Evolutionary conservation across 2,888 invertebrate genomes (phyloP).

Genomic region (Leptinotarsa peninsularis): DNA sequence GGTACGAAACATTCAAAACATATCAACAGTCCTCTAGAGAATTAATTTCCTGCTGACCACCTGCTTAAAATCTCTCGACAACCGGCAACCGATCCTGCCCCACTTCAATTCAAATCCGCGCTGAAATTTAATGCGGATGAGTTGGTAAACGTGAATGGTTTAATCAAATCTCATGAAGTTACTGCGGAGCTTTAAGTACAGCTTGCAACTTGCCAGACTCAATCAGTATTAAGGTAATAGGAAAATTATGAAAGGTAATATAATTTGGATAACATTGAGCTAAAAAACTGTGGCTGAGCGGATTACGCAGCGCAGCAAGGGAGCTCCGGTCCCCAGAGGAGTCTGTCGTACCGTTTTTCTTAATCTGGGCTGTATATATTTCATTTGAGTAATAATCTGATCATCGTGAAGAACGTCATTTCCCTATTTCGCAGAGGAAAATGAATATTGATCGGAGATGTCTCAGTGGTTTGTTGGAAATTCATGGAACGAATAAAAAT

Average conservation of each 20-base stretch:
- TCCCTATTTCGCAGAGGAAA: background rate
- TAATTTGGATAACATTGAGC: constrained; percentile 58
- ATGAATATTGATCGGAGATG: constrained; percentile 4
- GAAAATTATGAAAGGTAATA: constrained; percentile 55
- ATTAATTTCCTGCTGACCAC: constrained; percentile 5
- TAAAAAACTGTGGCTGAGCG: constrained; percentile 59
- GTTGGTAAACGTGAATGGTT: constrained; percentile 13
- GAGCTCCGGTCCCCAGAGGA: constrained; percentile 53
- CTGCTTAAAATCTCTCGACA: background rate
- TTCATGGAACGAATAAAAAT: background rate
- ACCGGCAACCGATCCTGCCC: background rate
- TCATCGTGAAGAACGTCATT: constrained; percentile 16
- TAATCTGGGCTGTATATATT: constrained; percentile 19
- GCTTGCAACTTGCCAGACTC: constrained; percentile 44
- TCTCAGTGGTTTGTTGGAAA: background rate
- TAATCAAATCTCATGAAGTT: constrained; percentile 28
- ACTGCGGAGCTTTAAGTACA: constrained; percentile 41
- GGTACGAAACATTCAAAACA: background rate
- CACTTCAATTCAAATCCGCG: constrained; percentile 10
- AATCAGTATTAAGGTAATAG: constrained; percentile 50
- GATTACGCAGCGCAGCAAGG: constrained; percentile 55
- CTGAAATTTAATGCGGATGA: constrained; percentile 17
- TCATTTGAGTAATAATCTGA: constrained; percentile 12
- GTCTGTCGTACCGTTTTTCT: constrained; percentile 48
- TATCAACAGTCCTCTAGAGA: background rate